These are phyloP conservation scores for Paedocypris sp. DNA, from an alignment of 2,113 vertebrate species.

Conservation along the genomic window DNA sequence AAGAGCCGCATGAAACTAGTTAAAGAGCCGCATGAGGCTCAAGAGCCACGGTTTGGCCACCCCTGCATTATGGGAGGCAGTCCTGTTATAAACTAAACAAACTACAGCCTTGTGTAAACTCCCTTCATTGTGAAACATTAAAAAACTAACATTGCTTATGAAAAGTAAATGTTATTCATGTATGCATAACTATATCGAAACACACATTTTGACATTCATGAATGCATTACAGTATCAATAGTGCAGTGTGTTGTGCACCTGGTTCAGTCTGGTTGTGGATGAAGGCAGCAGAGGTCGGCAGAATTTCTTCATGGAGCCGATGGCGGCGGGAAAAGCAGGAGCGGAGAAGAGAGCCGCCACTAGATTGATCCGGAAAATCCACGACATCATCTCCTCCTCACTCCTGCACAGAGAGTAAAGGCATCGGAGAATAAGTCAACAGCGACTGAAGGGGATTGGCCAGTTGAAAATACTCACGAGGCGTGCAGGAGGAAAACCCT, in stretches of 20 bases:
- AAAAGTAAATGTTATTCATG: too few relatives aligned
- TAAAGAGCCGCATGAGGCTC: too few relatives aligned
- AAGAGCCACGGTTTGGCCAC: too few relatives aligned
- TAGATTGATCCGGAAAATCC: constrained; percentile 92
- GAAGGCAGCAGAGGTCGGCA: constrained; percentile 81
- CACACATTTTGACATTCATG: too few relatives aligned
- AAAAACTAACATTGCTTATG: too few relatives aligned
- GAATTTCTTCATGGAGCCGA: constrained; percentile 97
- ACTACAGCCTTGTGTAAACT: too few relatives aligned
- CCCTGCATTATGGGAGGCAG: too few relatives aligned
- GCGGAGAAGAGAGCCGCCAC: constrained; percentile 92
- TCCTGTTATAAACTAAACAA: too few relatives aligned
- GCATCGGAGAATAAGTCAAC: background rate
- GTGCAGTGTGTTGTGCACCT: constrained; percentile 59
- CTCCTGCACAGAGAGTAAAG: constrained; percentile 56
- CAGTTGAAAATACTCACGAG: constrained; percentile 77
- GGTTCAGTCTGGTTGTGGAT: constrained; percentile 75
- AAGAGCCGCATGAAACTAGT: too few relatives aligned
- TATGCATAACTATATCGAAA: too few relatives aligned
- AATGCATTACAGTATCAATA: too few relatives aligned
- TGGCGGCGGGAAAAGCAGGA: constrained; percentile 88
- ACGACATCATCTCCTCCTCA: constrained; percentile 94
- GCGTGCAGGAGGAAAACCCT: constrained; percentile 94
- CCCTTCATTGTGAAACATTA: too few relatives aligned
- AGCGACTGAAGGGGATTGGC: background rate